Evolutionary conservation across 1,140 invertebrate genomes (phyloP), one percentile per base, ranked within the genome.

Genomic region (Mesaphorura yosii): DNA sequence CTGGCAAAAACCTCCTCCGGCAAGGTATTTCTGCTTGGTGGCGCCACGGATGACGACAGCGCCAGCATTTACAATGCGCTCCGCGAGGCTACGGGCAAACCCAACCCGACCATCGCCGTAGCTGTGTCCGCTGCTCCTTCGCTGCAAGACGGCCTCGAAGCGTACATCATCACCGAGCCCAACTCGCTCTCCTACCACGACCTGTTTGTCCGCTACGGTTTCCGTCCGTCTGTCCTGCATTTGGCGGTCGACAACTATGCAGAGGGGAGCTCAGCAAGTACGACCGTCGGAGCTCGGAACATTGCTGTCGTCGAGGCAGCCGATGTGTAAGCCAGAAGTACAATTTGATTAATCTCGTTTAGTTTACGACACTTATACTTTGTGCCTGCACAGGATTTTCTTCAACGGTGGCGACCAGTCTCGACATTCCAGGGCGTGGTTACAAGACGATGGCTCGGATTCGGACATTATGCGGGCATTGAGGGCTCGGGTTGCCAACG

Each of bases 371-470:
- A 5, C 45, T 27, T 44, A 31, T 7, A 19, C 27, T 51, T 6
- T 49, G 10, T 49, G 7, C 12, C 14, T 14, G 10, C 15, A 7
- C n/a, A 56, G 54, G 1, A 31, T 56, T 14, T 56, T 56, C 26
- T 56, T 56, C 20, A 56, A 56, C n/a, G 54, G 54, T 2, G 54
- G 54, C 2, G 54, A 56, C 22, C 54, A 56, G 41, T 51, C 54
- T 0, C 6, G 54, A 3, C 54, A 56, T 37, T 7, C 48, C 2
- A 40, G 54, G 7, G 38, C 28, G 27, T 56, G 54, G 54, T 29
- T 56, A 2, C 50, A 56, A 22, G 48, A 50, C n/a, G 48, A 56
- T 38, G 54, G 48, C 3, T 31, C 29, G 2, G 54, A 56, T 47
- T 34, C 48, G 2, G 40, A 51, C 7, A 51, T 56, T n/a, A 46